A percentile compares a stretch with the other conserved stretches of the same genome.
Evolutionary conservation across 2,797 vertebrate genomes (phyloP).

Genomic region (Pogonophryne albipinna): DNA sequence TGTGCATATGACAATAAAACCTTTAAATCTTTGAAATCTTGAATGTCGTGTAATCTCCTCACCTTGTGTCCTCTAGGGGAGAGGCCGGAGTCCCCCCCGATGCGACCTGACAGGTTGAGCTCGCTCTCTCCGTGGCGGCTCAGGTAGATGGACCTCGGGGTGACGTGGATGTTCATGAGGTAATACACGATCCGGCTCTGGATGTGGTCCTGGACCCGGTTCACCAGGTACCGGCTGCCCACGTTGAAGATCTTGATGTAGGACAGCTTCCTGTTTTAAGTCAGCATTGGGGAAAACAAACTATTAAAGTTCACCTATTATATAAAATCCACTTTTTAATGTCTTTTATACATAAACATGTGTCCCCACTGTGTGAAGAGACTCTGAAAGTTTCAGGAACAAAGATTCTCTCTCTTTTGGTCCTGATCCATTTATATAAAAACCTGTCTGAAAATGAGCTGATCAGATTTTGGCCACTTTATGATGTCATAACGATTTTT

Average conservation of each 20-base stretch:
- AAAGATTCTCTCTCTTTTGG: too few species aligned
- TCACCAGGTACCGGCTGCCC: conserved; percentile 90
- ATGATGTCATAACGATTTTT: too few species aligned
- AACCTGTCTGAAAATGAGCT: too few species aligned
- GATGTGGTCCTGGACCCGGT: conserved; percentile 90
- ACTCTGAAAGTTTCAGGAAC: too few species aligned
- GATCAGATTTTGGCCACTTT: too few species aligned
- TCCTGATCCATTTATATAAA: too few species aligned
- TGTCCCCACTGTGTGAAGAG: too few species aligned
- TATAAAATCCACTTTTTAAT: too few species aligned
- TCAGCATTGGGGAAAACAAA: background rate
- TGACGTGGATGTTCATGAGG: conserved; percentile 95
- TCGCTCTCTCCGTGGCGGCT: conserved; percentile 93
- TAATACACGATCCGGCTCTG: conserved; percentile 94
- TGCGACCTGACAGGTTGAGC: conserved; percentile 89
- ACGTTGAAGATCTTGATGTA: conserved; percentile 96
- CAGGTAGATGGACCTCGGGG: conserved; percentile 91
- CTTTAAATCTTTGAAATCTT: too few species aligned
- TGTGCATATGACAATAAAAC: too few species aligned
- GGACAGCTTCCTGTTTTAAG: conserved; percentile 84
- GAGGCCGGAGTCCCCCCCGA: conserved; percentile 90
- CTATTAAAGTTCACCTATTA: background rate
- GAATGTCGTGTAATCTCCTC: background rate
- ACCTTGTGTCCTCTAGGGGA: conserved; percentile 86
- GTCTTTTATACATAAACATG: too few species aligned